Conservation (phyloP, 2,797 vertebrate species). For the Periparus ater region DNA sequence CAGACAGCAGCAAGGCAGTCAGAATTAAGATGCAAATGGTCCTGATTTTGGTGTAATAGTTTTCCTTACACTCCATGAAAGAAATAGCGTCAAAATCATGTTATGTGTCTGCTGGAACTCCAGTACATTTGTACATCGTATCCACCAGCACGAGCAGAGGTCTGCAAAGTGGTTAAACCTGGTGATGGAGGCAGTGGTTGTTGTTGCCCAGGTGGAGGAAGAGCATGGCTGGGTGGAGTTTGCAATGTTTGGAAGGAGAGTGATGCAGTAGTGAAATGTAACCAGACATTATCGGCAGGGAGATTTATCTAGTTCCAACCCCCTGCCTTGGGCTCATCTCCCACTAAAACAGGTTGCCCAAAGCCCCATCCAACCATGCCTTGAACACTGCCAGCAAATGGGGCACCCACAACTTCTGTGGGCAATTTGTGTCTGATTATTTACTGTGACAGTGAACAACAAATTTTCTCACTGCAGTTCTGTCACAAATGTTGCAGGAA, state of each 20-base stretch:
- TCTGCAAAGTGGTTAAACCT: not conserved
- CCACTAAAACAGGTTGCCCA: not conserved
- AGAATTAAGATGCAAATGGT: not conserved
- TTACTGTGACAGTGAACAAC: not conserved
- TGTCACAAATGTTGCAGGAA: not conserved
- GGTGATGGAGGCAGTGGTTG: not conserved
- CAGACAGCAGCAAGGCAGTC: not conserved
- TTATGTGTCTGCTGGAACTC: not conserved
- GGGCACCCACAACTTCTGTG: not conserved
- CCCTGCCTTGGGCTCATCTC: not conserved
- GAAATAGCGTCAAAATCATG: not conserved
- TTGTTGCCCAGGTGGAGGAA: not conserved
- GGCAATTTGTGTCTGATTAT: not conserved
- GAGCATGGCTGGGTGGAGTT: not conserved
- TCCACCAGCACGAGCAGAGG: not conserved
- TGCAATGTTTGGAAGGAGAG: not conserved
- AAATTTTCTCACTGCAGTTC: not conserved
- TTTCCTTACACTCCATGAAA: not conserved
- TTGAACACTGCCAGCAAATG: not conserved
- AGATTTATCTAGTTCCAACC: not conserved
- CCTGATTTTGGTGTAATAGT: not conserved
- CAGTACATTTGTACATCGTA: accelerated
- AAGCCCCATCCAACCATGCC: not conserved
- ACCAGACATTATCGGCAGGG: not conserved
- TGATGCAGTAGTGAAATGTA: not conserved